These are phyloP conservation scores for Pinctada fucata DNA, from an alignment of 2,888 invertebrate species.

Conservation along the genomic window DNA sequence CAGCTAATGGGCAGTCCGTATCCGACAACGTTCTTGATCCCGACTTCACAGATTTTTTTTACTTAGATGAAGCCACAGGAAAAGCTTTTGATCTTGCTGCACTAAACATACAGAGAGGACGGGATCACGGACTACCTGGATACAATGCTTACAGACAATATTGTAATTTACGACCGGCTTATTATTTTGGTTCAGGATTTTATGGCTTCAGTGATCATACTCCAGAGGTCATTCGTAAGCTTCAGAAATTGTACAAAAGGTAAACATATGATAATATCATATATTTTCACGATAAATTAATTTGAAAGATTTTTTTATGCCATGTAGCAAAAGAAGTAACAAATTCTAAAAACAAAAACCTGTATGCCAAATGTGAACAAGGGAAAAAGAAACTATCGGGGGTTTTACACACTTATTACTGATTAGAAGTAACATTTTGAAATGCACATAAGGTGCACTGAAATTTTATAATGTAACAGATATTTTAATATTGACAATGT, in stretches of 20 bases:
- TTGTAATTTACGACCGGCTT: neutral
- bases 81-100: slow-evolving; percentile 7
- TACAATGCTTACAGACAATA: slow-evolving; percentile 11
- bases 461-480: too few relatives aligned
- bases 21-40: neutral
- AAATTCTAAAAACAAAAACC: too few relatives aligned
- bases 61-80: neutral
- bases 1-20: neutral
- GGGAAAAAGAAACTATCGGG: neutral
- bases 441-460: too few relatives aligned
- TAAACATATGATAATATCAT: neutral
- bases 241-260: neutral
- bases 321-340: too few relatives aligned
- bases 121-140: slow-evolving; percentile 16
- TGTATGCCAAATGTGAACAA: neutral
- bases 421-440: too few relatives aligned
- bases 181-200: neutral
- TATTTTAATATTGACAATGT: too few relatives aligned
- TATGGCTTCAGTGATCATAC: neutral
- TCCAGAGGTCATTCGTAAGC: neutral
- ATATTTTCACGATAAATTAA: neutral
- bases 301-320: neutral
- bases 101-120: slow-evolving; percentile 9
- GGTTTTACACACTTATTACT: neutral
- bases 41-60: neutral